Conservation (phyloP, 2,113 vertebrate species). For the Cettia cetti region DNA sequence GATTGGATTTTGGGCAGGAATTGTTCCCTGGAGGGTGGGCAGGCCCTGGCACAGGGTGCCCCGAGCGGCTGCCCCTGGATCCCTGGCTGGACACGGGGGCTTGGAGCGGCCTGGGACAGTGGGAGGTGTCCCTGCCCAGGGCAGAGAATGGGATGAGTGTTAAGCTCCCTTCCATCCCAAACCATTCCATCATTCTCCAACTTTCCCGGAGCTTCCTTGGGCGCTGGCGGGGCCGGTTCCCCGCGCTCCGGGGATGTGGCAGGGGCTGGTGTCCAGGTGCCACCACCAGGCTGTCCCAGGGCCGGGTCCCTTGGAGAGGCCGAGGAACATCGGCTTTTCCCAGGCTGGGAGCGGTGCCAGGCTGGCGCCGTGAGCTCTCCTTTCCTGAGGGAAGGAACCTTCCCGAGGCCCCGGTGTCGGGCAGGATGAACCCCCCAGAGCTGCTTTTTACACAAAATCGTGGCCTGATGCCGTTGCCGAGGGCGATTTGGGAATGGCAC, state of each 20-base stretch:
- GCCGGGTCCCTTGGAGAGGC: not conserved
- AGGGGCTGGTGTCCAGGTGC: not conserved
- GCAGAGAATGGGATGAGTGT: not conserved
- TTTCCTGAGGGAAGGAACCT: accelerated
- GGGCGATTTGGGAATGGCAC: accelerated
- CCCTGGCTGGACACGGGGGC: no score
- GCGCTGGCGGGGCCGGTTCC: accelerated
- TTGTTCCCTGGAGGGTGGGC: accelerated
- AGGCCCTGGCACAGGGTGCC: not conserved
- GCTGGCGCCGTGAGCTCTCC: accelerated
- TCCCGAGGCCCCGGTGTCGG: not conserved
- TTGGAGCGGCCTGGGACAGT: not conserved
- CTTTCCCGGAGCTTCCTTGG: not conserved
- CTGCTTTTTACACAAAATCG: accelerated
- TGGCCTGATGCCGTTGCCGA: accelerated
- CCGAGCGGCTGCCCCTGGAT: not conserved
- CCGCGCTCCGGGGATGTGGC: not conserved
- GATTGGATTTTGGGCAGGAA: not conserved
- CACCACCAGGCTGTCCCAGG: not conserved
- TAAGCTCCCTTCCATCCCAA: not conserved
- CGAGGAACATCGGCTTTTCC: not conserved
- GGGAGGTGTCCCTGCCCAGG: not conserved
- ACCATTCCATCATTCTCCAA: not conserved
- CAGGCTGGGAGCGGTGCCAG: not conserved
- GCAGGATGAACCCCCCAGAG: accelerated